Percentiles rank a stretch among this genome's conserved stretches.
Conservation (phyloP, 2,888 invertebrate species). For the Andricus curvator region DNA sequence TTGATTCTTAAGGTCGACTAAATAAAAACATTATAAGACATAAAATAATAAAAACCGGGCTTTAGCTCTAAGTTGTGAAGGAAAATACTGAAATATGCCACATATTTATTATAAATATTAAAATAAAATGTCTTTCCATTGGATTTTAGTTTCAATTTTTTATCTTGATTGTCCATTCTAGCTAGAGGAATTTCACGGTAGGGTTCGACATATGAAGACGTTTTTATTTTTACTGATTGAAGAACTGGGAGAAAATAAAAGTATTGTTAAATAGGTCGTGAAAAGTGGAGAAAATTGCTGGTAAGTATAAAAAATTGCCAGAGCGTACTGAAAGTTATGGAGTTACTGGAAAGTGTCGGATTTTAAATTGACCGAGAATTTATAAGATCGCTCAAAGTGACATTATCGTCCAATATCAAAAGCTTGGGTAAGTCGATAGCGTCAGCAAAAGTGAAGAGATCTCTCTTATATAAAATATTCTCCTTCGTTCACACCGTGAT, state of each 20-base stretch:
- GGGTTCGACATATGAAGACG: background rate
- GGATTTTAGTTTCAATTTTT: background rate
- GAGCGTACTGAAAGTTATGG: background rate
- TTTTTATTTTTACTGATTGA: background rate
- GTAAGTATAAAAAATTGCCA: slow-evolving; percentile 10
- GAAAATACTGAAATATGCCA: too few relatives aligned
- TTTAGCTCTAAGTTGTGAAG: too few relatives aligned
- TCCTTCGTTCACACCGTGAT: background rate
- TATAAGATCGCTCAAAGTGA: slow-evolving; percentile 30
- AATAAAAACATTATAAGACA: too few relatives aligned
- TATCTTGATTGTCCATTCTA: background rate
- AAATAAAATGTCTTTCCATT: background rate
- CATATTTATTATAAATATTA: too few relatives aligned
- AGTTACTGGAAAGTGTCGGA: slow-evolving; percentile 24
- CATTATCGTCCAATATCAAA: slow-evolving; percentile 34
- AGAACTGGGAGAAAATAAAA: background rate
- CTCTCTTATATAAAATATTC: slow-evolving; percentile 31
- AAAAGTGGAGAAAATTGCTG: slow-evolving; percentile 3
- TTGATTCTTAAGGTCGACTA: too few relatives aligned
- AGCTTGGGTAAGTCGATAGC: slow-evolving; percentile 20
- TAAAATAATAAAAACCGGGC: too few relatives aligned
- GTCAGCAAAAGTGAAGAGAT: slow-evolving; percentile 32
- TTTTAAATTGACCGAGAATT: slow-evolving; percentile 40
- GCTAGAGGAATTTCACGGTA: background rate
- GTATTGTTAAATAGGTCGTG: slow-evolving; percentile 6